phyloP scores from a whole-genome alignment of 2,888 invertebrate genomes.

The Amiota communis region DNA sequence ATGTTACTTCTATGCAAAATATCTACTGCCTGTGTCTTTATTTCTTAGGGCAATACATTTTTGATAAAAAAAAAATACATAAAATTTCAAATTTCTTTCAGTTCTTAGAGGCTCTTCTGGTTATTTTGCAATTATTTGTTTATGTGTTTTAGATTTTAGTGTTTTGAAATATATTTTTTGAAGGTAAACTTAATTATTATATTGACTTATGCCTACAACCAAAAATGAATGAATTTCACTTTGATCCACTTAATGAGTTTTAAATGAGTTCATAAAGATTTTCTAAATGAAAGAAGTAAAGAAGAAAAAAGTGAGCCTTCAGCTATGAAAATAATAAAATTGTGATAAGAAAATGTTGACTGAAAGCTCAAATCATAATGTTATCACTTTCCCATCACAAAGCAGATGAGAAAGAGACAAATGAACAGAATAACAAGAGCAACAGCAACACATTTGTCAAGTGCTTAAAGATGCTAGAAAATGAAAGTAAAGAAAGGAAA shows the following conservation, averaged over 20 bases:
- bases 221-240: not conserved
- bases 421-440: not conserved
- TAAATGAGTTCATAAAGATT: constrained; percentile 12
- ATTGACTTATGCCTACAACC: not conserved
- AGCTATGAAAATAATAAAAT: not conserved
- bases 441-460: not conserved
- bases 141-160: no score
- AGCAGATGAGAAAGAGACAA: not conserved
- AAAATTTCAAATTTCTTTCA: no score
- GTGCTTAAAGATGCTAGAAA: not conserved
- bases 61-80: no score
- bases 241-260: constrained; percentile 12
- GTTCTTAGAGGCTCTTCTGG: no score
- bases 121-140: no score
- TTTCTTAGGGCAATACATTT: no score
- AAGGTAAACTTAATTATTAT: not conserved
- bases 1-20: no score
- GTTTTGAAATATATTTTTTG: no score
- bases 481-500: not conserved
- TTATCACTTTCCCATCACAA: not conserved
- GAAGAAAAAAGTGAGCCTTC: not conserved
- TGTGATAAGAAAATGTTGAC: not conserved
- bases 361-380: not conserved
- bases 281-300: not conserved
- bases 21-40: no score